Evolutionary conservation across 1,140 invertebrate species (phyloP), one percentile per base, ranked within the genome.

Genomic region (Myzus persicae): DNA sequence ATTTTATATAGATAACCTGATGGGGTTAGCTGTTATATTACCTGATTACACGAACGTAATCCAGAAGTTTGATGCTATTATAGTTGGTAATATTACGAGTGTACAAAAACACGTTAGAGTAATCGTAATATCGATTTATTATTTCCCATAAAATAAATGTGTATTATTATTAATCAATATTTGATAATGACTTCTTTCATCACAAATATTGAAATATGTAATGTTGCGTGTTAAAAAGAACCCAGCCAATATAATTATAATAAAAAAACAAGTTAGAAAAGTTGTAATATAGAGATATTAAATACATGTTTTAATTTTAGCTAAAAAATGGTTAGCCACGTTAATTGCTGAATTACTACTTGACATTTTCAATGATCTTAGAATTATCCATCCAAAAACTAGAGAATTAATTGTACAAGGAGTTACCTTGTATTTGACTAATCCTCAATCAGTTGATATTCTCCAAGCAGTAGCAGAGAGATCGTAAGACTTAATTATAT

Each of bases 331-430:
- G 90, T 82, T 91, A 31, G 90, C 90, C 14, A 26, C 2, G 46
- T 91, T 48, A 36, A 48, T 91, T 24, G 67, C 26, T 46, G 90
- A 91, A 91, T 26, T 82, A 44, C 22, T 82, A 11, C 44, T 91
- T 26, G 6, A 91, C 46, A n/a, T 36, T 38, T 82, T 91, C 7
- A 44, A 38, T 20, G 90, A 91, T 48, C 42, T 22, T 40, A 91
- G 90, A 91, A 91, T 91, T 26, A 26, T 82, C 14, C 59, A 91
- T 38, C 90, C 90, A 1, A 91, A 91, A 91, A 26, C 90, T 11
- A 91, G 51, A 82, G 90, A 91, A 44, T 24, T n/a, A 26, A 82
- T 82, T 18, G 8, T 82, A 36, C 90, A 91, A 91, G 90, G 90
- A 20, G 48, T 91, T 2, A 91, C 40, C 46, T 48, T 91, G 31